A percentile compares a stretch with the other conserved stretches of the same genome.
phyloP scores from a whole-genome alignment of 2,113 vertebrate genomes.

The Antennarius striatus region DNA sequence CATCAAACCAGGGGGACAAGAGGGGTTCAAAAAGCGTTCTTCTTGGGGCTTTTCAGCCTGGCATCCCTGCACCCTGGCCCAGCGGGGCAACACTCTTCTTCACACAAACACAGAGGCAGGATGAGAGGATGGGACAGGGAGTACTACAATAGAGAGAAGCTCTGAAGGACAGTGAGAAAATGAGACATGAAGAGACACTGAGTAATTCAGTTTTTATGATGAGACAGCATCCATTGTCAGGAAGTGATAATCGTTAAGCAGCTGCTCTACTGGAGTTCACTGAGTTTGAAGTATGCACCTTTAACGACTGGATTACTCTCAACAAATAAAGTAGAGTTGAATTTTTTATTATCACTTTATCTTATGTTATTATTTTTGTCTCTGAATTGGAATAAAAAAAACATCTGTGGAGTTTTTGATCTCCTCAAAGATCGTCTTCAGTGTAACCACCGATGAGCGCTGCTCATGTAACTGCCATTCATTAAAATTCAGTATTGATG shows the following conservation, averaged over 20 bases:
- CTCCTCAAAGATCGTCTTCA: conserved; percentile 35
- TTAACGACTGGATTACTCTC: background rate
- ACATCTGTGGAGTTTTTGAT: conserved; percentile 17
- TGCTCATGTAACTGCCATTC: conserved; percentile 59
- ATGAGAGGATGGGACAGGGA: conserved; percentile 73
- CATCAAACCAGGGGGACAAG: conserved; percentile 76
- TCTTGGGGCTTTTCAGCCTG: conserved; percentile 65
- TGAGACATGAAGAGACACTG: conserved; percentile 57
- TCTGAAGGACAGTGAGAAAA: conserved; percentile 70
- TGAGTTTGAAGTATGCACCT: conserved; percentile 20
- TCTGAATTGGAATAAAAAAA: conserved; percentile 9
- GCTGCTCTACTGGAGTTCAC: conserved; percentile 50
- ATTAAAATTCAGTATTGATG: conserved; percentile 69
- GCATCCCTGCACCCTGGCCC: conserved; percentile 62
- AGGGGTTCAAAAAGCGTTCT: conserved; percentile 74
- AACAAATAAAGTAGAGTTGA: background rate
- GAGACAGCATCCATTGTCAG: conserved; percentile 61
- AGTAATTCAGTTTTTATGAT: conserved; percentile 57
- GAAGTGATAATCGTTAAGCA: conserved; percentile 60
- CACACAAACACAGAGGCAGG: conserved; percentile 72
- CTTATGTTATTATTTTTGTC: conserved; percentile 5
- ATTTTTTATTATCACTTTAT: background rate
- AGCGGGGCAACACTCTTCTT: conserved; percentile 70
- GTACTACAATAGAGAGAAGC: conserved; percentile 58
- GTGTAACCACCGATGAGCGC: conserved; percentile 50